Evolutionary conservation across 1,140 invertebrate species (phyloP).

Genomic region (Augochlora pura): DNA sequence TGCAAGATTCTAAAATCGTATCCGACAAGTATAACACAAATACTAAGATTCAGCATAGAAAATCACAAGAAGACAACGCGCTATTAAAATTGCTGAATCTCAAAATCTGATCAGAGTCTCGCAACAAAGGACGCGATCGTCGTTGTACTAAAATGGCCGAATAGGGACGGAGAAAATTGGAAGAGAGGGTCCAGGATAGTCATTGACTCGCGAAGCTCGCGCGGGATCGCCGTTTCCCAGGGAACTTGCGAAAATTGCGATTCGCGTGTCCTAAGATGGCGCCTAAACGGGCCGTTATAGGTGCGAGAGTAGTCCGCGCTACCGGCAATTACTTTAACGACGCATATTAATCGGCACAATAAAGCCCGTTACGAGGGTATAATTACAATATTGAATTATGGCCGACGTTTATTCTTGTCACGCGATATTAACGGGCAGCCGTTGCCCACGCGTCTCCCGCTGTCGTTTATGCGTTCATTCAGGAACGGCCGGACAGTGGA

Average conservation of each 20-base stretch:
- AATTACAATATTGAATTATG: slow-evolving; percentile 80
- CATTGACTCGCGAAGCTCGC: not conserved
- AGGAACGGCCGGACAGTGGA: slow-evolving; percentile 47
- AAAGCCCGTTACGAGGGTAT: slow-evolving; percentile 75
- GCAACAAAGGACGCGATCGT: too few species aligned
- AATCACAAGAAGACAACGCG: too few species aligned
- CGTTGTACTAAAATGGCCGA: too few species aligned
- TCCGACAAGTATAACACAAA: too few species aligned
- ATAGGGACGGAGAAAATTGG: too few species aligned
- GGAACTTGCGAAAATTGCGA: not conserved
- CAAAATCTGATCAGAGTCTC: too few species aligned
- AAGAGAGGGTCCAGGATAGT: not conserved
- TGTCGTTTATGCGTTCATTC: slow-evolving; percentile 59
- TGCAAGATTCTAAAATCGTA: too few species aligned
- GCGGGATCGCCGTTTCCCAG: not conserved
- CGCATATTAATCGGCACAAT: slow-evolving; percentile 78
- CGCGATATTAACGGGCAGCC: slow-evolving; percentile 72
- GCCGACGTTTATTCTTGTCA: slow-evolving; percentile 76
- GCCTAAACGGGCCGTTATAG: slow-evolving; percentile 44
- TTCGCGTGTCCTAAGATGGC: slow-evolving; percentile 16
- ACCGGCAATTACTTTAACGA: slow-evolving; percentile 75
- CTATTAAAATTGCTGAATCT: too few species aligned
- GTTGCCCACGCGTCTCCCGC: slow-evolving; percentile 48
- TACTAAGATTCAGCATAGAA: too few species aligned
- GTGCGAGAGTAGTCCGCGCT: slow-evolving; percentile 45